phyloP scores from a whole-genome alignment of 2,113 vertebrate species.

The Ptyas mucosa region DNA sequence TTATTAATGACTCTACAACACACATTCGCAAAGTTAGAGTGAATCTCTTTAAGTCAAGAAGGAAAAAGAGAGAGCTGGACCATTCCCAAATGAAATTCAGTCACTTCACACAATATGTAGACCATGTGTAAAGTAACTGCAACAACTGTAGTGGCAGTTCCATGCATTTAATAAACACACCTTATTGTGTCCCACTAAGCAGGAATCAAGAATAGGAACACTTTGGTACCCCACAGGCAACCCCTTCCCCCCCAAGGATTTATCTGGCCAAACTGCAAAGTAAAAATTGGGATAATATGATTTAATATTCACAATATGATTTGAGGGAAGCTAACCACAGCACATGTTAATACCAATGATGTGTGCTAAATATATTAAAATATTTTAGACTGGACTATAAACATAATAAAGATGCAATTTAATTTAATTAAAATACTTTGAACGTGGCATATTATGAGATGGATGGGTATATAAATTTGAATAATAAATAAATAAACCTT shows the following conservation, averaged over 20 bases:
- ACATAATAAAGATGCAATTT: not conserved
- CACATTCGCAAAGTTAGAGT: not conserved
- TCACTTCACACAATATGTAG: not conserved
- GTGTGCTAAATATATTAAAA: not conserved
- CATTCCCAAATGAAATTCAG: constrained; percentile 5
- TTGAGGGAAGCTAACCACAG: not conserved
- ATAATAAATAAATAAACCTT: not conserved
- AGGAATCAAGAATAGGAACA: not conserved
- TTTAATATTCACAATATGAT: not conserved
- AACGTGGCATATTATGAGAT: not conserved
- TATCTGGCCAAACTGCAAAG: not conserved
- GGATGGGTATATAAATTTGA: not conserved
- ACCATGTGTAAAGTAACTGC: not conserved
- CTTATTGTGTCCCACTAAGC: not conserved
- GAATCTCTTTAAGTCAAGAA: not conserved
- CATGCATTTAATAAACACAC: not conserved
- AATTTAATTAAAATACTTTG: not conserved
- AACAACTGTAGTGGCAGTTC: not conserved
- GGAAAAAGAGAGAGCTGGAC: not conserved
- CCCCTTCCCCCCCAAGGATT: too few species aligned
- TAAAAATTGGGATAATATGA: not conserved
- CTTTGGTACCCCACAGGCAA: not conserved
- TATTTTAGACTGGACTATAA: not conserved
- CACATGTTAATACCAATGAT: not conserved
- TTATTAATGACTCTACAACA: constrained; percentile 71